Conservation (phyloP, 1,140 invertebrate species). For the Helicorthomorpha holstii region DNA sequence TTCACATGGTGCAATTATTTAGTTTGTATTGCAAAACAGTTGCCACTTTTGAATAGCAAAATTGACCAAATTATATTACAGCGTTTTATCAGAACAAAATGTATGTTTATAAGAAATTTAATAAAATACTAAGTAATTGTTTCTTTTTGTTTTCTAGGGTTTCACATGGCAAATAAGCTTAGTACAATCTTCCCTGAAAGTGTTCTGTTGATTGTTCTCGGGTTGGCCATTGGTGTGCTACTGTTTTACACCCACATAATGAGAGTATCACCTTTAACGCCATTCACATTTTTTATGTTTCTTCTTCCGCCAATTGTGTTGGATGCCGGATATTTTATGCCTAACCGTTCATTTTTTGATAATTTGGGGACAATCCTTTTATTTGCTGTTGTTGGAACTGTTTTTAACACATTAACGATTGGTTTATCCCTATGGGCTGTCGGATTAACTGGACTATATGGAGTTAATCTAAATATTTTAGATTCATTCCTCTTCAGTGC, state of each 20-base stretch:
- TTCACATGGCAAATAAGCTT: slow-evolving; percentile 78
- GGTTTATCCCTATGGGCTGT: slow-evolving; percentile 74
- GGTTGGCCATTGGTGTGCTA: slow-evolving; percentile 73
- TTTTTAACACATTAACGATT: slow-evolving; percentile 91
- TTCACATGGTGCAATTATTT: too few species aligned
- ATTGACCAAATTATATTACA: too few species aligned
- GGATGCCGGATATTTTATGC: slow-evolving; percentile 96
- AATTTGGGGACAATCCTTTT: slow-evolving; percentile 89
- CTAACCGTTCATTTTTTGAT: slow-evolving; percentile 90
- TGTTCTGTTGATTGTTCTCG: slow-evolving; percentile 87
- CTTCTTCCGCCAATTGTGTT: slow-evolving; percentile 93
- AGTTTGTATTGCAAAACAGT: too few species aligned
- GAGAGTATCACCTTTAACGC: slow-evolving; percentile 72
- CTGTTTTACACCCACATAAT: slow-evolving; percentile 56
- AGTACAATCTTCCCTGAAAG: slow-evolving; percentile 87
- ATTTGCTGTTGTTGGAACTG: slow-evolving; percentile 88
- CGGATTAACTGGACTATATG: slow-evolving; percentile 64
- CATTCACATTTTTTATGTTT: slow-evolving; percentile 88
- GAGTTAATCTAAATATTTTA: slow-evolving; percentile 51
- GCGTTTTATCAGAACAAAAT: too few species aligned
- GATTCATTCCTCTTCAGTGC: slow-evolving; percentile 88
- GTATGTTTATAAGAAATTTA: too few species aligned
- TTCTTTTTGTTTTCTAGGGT: too few species aligned
- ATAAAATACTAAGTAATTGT: too few species aligned
- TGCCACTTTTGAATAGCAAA: too few species aligned